Percentiles rank a stretch among this genome's conserved stretches.
Evolutionary conservation across 1,140 invertebrate species (phyloP).

Genomic region (Drosophila funebris): DNA sequence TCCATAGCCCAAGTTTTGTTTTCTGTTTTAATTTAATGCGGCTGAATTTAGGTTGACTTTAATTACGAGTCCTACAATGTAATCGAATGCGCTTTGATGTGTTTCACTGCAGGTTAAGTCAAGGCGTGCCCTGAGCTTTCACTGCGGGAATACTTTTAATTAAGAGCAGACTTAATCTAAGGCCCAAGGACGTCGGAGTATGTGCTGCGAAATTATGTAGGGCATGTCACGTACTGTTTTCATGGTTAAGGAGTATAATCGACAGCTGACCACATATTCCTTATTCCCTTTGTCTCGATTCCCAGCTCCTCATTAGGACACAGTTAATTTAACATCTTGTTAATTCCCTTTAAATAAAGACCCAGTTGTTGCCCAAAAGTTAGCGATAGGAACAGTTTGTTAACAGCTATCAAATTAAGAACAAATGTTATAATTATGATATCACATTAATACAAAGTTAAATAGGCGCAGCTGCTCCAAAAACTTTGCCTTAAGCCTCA

Average conservation of each 20-base stretch:
- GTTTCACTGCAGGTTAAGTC: slow-evolving; percentile 8
- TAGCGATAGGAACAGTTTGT: neutral
- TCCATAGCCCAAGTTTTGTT: neutral
- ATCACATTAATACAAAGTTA: slow-evolving; percentile 10
- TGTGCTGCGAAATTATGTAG: neutral
- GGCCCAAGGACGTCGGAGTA: neutral
- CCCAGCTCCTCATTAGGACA: slow-evolving; percentile 4
- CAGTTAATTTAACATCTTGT: slow-evolving; percentile 6
- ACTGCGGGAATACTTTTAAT: slow-evolving; percentile 36
- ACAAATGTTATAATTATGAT: slow-evolving; percentile 36
- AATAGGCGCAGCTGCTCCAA: slow-evolving; percentile 19
- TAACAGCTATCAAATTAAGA: slow-evolving; percentile 18
- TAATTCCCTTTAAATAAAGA: neutral
- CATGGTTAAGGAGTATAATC: neutral
- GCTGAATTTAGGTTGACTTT: neutral
- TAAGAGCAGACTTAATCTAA: slow-evolving; percentile 22
- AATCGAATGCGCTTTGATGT: slow-evolving; percentile 33
- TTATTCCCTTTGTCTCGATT: neutral
- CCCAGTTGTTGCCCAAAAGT: neutral
- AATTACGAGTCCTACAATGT: slow-evolving; percentile 13
- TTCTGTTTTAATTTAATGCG: slow-evolving; percentile 29
- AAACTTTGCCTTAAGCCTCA: neutral
- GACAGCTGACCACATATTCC: neutral
- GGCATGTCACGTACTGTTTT: neutral
- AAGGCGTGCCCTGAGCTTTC: neutral